Base-by-base conservation (phyloP, 2,888 invertebrate genomes). In the Eudasyphora cyanicolor region DNA sequence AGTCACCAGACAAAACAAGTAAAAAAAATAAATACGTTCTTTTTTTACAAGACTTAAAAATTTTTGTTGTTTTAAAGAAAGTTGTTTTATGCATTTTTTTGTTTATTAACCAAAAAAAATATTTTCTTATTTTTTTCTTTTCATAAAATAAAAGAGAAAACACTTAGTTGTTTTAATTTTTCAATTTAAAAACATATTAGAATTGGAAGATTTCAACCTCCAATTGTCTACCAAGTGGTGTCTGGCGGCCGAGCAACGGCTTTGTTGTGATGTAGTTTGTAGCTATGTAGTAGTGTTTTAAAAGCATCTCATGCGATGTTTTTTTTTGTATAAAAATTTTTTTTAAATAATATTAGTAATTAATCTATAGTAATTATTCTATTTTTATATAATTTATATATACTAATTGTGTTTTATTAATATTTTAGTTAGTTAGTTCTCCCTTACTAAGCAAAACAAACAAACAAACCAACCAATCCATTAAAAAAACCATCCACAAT, bases 381-480 rank as follows among this genome's bases (percentile, higher is more conserved):
- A 70, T 42, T 42, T 54, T 17, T 19, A 73, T 38, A 21, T 54
- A 57, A 32, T 57, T 74, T 67, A 67, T 38, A 14, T 24, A 42
- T 19, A 35, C 21, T 57, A 27, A 57, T 38, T 24, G 42, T 67
- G 64, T 42, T 57, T 57, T 14, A 24, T 19, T 14, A 21, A 27
- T 42, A 67, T 19, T 38, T 67, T 38, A 60, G 2, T 42, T 35
- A 71, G 54, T 54, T 17, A 29, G 14, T 14, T 45, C 19, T 8
- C 45, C 35, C 49, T 57, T 38, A 27, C 32, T 45, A 76, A 62
- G 84, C 79, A 76, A 79, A 76, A 82, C 81, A 81, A 82, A 80
- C 83, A 79, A 79, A 78, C 75, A 19, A 78, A 70, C 51, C 42
- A 51, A 73, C 54, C 10, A 8, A 27, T n/a, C 62, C 29, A 14